Percentiles rank a stretch among this genome's conserved stretches.
Conservation (phyloP, 2,888 invertebrate species). For the Pristionchus entomophagus region DNA sequence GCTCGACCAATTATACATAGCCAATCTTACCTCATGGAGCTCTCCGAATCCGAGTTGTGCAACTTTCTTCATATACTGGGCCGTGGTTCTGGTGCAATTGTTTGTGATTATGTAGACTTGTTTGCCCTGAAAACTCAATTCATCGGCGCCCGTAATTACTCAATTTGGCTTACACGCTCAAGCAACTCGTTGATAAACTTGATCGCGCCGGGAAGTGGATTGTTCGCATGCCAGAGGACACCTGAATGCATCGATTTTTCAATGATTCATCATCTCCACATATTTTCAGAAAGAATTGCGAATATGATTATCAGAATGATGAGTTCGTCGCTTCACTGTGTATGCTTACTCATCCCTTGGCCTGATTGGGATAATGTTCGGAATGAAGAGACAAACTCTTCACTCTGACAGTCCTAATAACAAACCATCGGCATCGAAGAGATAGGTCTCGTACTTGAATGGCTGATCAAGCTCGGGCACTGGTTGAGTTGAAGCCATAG, state of each 20-base stretch:
- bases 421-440: conserved; percentile 73
- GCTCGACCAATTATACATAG: background rate
- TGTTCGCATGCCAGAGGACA: conserved; percentile 67
- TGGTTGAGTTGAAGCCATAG: too few relatives aligned
- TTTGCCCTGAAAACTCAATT: conserved; percentile 84
- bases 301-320: too few relatives aligned
- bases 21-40: conserved; percentile 47
- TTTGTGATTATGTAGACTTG: conserved; percentile 90
- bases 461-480: conserved; percentile 46
- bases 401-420: too few relatives aligned
- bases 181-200: conserved; percentile 59
- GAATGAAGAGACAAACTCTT: too few relatives aligned
- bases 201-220: conserved; percentile 67
- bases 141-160: too few relatives aligned
- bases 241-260: conserved; percentile 9
- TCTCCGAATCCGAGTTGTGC: conserved; percentile 60
- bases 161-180: too few relatives aligned
- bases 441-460: conserved; percentile 61
- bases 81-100: conserved; percentile 88
- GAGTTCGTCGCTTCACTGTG: too few relatives aligned
- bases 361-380: too few relatives aligned
- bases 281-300: too few relatives aligned
- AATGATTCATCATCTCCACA: too few relatives aligned
- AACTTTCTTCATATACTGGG: conserved; percentile 83
- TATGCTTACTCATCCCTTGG: too few relatives aligned